Evolutionary conservation across 2,888 invertebrate species (phyloP), one percentile per base, ranked within the genome.

Genomic region (Liopterus haemorrhoidalis): DNA sequence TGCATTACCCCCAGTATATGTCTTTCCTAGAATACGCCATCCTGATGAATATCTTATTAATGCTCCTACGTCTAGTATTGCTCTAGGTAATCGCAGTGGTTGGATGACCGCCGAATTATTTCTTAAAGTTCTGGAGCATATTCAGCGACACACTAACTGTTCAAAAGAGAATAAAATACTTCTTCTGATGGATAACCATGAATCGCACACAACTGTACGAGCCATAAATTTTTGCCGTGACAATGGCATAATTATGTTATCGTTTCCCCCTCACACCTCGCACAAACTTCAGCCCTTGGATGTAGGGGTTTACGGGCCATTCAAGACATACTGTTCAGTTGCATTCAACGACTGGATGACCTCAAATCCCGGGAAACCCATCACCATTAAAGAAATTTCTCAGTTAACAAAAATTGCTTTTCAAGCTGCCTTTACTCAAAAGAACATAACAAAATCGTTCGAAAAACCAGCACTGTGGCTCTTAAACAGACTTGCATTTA

Each of bases 191-290:
- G 60, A 63, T 43, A 61, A 64, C 46, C 59, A 64, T 50, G 61
- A 61, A 48, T 57, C 53, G 5, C 63, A 63, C 46, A 47, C 56
- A 28, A 54, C 56, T 12, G 43, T 62, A 27, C 53, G 54, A 37
- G 52, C 54, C 39, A 52, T 67, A 30, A 43, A 58, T 46, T 54
- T 54, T 56, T 57, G 58, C 24, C 58, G 57, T 49, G 57, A 59
- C 32, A 58, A 61, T 53, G 63, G 63, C 4, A 56, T 67, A 31
- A 49, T 61, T 16, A 38, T 63, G 41, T 43, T 63, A 11, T 57
- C 61, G 9, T 58, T 66, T 44, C 60, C 63, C 16, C 62, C 61
- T 5, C 61, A 64, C 37, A 58, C 57, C 43, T 50, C 53, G 25
- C 61, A 64, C 48, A 54, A 54, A 39, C 41, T 62, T 9, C 62